Evolutionary conservation across 2,113 vertebrate species (phyloP).

Genomic region (Caretta caretta): DNA sequence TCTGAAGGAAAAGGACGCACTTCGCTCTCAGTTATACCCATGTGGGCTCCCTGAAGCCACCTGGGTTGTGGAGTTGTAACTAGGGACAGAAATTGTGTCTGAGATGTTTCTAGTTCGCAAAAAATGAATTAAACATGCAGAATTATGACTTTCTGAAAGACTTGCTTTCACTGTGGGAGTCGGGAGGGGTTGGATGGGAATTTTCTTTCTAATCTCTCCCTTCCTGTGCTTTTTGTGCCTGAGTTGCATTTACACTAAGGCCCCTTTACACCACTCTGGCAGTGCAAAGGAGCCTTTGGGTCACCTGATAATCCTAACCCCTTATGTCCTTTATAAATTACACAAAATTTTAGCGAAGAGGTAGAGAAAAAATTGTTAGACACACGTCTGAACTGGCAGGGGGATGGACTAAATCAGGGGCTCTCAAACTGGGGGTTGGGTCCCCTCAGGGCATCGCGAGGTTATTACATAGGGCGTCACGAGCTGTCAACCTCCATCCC

Average conservation of each 20-base stretch:
- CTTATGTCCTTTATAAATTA: not conserved
- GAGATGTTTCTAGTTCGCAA: not conserved
- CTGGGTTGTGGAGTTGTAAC: not conserved
- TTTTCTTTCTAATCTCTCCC: not conserved
- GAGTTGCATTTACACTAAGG: no score
- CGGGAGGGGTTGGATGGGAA: not conserved
- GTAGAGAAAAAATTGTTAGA: not conserved
- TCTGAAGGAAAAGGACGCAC: rapidly evolving
- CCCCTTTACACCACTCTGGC: not conserved
- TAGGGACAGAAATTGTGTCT: not conserved
- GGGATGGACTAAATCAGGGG: not conserved
- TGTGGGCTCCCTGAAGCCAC: not conserved
- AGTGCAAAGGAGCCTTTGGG: not conserved
- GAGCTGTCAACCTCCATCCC: no score
- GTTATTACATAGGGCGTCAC: no score
- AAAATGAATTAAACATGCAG: not conserved
- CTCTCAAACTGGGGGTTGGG: no score
- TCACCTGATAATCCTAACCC: not conserved
- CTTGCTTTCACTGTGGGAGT: not conserved
- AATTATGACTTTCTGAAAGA: not conserved
- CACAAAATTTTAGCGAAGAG: not conserved
- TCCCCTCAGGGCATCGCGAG: no score
- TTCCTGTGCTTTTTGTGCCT: not conserved
- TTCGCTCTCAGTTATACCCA: not conserved
- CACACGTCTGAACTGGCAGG: not conserved